Conservation (phyloP, 2,797 vertebrate genomes). For the Knipowitschia caucasica region DNA sequence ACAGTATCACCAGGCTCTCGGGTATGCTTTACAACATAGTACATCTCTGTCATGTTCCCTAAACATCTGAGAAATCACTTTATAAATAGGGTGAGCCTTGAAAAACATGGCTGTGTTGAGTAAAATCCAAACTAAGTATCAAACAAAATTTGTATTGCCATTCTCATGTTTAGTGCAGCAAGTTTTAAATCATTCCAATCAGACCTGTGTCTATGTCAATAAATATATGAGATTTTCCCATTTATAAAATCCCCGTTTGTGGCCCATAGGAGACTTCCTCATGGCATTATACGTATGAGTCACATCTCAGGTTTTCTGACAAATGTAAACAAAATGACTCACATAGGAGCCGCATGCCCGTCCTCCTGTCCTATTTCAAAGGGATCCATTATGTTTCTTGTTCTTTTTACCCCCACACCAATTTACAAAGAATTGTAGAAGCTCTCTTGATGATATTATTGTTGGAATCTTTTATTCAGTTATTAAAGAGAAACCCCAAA, state of each 20-base stretch:
- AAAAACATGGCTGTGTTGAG: too few species aligned
- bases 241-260: constrained; percentile 34
- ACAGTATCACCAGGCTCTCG: not conserved
- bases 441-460: not conserved
- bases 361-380: not conserved
- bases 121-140: too few species aligned
- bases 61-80: too few species aligned
- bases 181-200: not conserved
- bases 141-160: too few species aligned
- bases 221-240: constrained; percentile 15
- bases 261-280: constrained; percentile 53
- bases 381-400: not conserved
- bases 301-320: constrained; percentile 54
- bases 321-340: constrained; percentile 64
- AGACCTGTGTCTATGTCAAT: not conserved
- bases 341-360: constrained; percentile 18
- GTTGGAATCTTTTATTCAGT: not conserved
- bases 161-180: not conserved
- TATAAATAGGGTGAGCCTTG: too few species aligned
- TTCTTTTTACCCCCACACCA: not conserved
- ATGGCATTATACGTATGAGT: constrained; percentile 80
- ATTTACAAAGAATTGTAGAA: not conserved
- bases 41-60: too few species aligned
- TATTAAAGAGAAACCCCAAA: not conserved
- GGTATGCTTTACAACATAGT: not conserved